Evolutionary conservation across 2,888 invertebrate genomes (phyloP).

Genomic region (Petrolisthes cinctipes): DNA sequence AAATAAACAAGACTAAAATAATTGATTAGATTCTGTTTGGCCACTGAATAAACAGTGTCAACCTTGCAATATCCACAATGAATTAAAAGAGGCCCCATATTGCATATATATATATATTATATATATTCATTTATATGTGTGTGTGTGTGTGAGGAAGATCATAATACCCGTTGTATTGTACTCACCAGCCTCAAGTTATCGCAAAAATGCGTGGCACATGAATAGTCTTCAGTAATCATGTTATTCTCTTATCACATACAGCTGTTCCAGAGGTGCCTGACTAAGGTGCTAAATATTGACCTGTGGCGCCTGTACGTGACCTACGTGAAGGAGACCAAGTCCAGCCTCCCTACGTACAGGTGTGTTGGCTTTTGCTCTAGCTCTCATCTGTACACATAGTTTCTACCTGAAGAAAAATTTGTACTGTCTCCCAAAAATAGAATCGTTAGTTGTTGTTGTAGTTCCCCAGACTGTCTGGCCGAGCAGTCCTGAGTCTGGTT

Average conservation of each 20-base stretch:
- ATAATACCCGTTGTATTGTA: neutral
- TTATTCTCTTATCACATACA: constrained; percentile 69
- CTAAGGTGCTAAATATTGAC: constrained; percentile 98
- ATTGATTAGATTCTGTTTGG: no score
- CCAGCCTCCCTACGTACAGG: constrained; percentile 92
- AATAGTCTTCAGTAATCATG: neutral
- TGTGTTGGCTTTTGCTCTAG: constrained; percentile 73
- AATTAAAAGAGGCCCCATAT: no score
- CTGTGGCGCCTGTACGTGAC: constrained; percentile 97
- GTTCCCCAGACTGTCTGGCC: no score
- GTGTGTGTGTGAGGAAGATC: no score
- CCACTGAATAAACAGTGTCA: no score
- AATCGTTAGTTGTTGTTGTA: no score
- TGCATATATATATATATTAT: constrained; percentile 20
- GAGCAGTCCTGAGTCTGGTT: no score
- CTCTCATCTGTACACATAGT: neutral
- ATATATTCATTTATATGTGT: neutral
- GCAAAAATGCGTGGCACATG: no score
- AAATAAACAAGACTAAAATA: no score
- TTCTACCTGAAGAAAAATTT: no score
- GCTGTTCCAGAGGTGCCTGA: constrained; percentile 97
- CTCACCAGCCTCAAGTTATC: neutral
- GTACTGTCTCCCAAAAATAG: no score
- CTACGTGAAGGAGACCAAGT: constrained; percentile 98
- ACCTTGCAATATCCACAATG: no score